These are phyloP conservation scores for Holothuria glaberrima DNA, from an alignment of 35 echinoderm and acorn worm species.

Conservation along the genomic window DNA sequence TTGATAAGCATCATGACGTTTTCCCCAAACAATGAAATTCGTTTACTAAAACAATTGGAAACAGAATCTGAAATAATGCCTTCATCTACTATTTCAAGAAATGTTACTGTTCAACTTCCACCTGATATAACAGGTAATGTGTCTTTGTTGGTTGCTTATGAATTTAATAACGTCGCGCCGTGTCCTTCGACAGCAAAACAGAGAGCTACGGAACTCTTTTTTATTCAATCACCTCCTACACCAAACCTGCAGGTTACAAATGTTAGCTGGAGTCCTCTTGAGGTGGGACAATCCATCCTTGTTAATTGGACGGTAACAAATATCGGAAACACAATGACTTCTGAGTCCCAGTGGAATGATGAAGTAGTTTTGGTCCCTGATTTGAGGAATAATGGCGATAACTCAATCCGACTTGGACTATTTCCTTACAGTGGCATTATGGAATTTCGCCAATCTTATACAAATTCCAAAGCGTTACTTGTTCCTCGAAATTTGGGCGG, in stretches of 20 bases:
- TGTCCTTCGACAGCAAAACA: background rate
- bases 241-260: conserved; percentile 23
- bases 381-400: no score
- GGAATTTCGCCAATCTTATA: conserved; percentile 37
- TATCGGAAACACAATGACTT: conserved; percentile 44
- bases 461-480: conserved; percentile 1
- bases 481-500: conserved; percentile 29
- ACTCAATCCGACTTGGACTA: background rate
- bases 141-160: conserved; percentile 3
- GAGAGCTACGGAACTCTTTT: background rate
- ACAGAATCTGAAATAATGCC: background rate
- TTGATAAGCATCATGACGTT: no score
- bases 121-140: background rate
- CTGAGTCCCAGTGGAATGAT: conserved; percentile 28
- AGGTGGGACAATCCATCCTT: background rate
- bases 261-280: background rate
- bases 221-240: conserved; percentile 17
- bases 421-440: conserved; percentile 28
- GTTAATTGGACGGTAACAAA: conserved; percentile 43
- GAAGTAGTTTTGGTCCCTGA: background rate
- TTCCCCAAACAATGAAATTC: no score
- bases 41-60: no score
- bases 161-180: background rate
- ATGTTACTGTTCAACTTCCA: background rate
- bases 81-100: background rate